Evolutionary conservation across 2,888 invertebrate species (phyloP).

Genomic region (Zygaena filipendulae): DNA sequence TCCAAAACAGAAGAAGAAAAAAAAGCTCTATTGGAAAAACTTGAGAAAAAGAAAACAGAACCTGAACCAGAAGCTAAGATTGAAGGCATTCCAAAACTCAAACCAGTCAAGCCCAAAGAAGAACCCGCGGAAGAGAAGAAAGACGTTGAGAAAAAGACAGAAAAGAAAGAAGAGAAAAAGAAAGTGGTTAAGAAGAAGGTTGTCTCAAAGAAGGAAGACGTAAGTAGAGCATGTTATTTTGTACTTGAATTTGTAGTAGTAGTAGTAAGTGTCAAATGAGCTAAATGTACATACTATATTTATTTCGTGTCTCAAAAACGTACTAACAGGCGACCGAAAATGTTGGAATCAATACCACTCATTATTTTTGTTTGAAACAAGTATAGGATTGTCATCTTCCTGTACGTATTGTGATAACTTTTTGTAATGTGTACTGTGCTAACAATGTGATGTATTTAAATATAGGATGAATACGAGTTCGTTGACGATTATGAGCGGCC

Average conservation of each 20-base stretch:
- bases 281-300: not conserved
- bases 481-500: constrained; percentile 82
- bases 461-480: constrained; percentile 60
- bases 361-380: no score
- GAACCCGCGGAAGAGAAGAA: constrained; percentile 56
- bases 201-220: constrained; percentile 57
- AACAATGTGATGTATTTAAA: constrained; percentile 48
- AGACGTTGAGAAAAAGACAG: constrained; percentile 52
- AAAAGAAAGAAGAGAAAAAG: constrained; percentile 44
- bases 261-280: no score
- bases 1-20: constrained; percentile 61
- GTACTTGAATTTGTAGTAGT: constrained; percentile 3
- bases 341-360: no score
- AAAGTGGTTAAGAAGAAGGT: constrained; percentile 61
- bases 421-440: constrained; percentile 31
- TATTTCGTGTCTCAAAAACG: no score
- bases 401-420: constrained; percentile 36
- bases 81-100: constrained; percentile 72
- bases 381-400: no score
- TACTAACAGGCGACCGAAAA: no score
- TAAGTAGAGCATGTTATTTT: constrained; percentile 28
- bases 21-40: constrained; percentile 58
- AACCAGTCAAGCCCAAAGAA: constrained; percentile 62
- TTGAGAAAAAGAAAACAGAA: constrained; percentile 55
- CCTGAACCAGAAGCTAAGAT: constrained; percentile 65